Percentiles rank a stretch among this genome's conserved stretches.
Evolutionary conservation across 2,888 invertebrate species (phyloP).

Genomic region (Philhelius pedissequus): DNA sequence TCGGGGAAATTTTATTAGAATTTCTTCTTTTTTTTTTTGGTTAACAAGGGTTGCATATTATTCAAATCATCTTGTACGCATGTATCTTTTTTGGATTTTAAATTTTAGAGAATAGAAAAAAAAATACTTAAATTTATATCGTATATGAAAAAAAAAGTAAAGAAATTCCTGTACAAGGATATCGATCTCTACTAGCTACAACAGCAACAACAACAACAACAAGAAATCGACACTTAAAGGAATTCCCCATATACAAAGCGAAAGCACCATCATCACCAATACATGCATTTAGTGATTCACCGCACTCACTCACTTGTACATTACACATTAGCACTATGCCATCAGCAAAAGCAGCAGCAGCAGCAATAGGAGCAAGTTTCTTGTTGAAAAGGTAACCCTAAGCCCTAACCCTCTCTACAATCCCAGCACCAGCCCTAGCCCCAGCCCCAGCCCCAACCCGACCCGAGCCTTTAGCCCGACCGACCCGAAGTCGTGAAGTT

Average conservation of each 20-base stretch:
- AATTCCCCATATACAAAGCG: constrained; percentile 54
- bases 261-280: constrained; percentile 48
- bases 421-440: not conserved
- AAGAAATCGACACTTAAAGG: constrained; percentile 66
- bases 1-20: constrained; percentile 13
- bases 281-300: constrained; percentile 65
- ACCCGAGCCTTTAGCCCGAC: no score
- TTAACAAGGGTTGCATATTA: not conserved
- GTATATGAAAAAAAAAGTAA: not conserved
- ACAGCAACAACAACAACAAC: constrained; percentile 17
- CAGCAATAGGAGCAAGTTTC: constrained; percentile 25
- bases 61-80: constrained; percentile 49
- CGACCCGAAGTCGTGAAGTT: constrained; percentile 29
- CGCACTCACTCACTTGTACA: constrained; percentile 62
- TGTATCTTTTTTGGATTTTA: constrained; percentile 31
- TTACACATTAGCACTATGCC: constrained; percentile 60
- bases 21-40: not conserved
- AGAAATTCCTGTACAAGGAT: constrained; percentile 41
- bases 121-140: not conserved
- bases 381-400: constrained; percentile 57
- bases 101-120: constrained; percentile 5
- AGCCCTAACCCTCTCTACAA: not conserved
- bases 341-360: no score
- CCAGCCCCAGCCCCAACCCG: not conserved
- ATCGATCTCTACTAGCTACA: constrained; percentile 59